These are phyloP conservation scores for Drosophila austrosaltans DNA, from an alignment of 2,888 invertebrate species.

Conservation along the genomic window DNA sequence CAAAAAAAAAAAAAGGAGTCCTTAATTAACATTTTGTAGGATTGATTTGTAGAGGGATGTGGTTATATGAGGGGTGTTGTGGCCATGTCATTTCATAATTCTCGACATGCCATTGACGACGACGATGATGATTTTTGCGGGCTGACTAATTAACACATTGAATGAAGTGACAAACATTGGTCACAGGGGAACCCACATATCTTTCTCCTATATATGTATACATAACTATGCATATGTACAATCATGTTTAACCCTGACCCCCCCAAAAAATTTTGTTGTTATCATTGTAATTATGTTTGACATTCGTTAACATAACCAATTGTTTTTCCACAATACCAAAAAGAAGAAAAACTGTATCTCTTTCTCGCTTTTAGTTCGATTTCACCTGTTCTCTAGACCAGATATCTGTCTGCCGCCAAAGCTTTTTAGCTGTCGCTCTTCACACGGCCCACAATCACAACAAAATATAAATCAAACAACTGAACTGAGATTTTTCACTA, in stretches of 20 bases:
- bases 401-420: constrained; percentile 64
- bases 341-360: not conserved
- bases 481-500: constrained; percentile 21
- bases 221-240: not conserved
- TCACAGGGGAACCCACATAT: constrained; percentile 34
- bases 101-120: constrained; percentile 33
- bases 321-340: constrained; percentile 30
- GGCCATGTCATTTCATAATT: constrained; percentile 43
- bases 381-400: not conserved
- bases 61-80: not conserved
- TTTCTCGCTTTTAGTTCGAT: not conserved
- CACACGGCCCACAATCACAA: constrained; percentile 62
- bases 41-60: constrained; percentile 12
- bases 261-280: constrained; percentile 29
- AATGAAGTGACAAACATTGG: constrained; percentile 50
- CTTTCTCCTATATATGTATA: constrained; percentile 3
- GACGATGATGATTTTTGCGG: constrained; percentile 43
- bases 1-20: constrained; percentile 17
- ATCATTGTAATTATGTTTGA: constrained; percentile 62
- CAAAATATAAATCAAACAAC: constrained; percentile 65
- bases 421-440: constrained; percentile 71
- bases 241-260: constrained; percentile 36
- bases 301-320: constrained; percentile 72
- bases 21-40: constrained; percentile 38
- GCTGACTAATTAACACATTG: constrained; percentile 64